phyloP scores from a whole-genome alignment of 2,113 vertebrate species.

The Chauna torquata region DNA sequence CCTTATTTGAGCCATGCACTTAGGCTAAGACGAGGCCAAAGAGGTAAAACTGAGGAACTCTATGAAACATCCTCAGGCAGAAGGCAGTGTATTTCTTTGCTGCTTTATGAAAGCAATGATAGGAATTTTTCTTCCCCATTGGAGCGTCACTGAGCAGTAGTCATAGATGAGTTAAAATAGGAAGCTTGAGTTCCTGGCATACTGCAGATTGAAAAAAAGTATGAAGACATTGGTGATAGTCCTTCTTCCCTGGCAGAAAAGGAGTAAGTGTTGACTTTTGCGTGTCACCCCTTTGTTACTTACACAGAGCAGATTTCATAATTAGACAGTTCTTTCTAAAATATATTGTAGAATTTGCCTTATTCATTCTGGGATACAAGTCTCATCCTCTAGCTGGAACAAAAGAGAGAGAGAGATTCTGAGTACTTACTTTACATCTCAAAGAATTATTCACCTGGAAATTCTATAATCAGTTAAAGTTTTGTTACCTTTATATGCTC shows the following conservation, averaged over 20 bases:
- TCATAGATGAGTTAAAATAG: slow-evolving; percentile 35
- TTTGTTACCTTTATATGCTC: background rate
- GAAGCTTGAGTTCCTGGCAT: background rate
- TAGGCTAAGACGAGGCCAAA: background rate
- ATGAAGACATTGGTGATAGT: background rate
- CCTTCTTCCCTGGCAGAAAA: background rate
- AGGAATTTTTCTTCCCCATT: background rate
- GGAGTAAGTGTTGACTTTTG: slow-evolving; percentile 9
- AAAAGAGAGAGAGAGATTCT: background rate
- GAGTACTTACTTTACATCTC: background rate
- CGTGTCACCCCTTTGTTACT: background rate
- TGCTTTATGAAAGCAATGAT: background rate
- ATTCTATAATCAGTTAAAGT: slow-evolving; percentile 10
- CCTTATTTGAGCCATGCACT: slow-evolving; percentile 23
- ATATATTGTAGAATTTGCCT: background rate
- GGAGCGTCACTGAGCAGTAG: slow-evolving; percentile 9
- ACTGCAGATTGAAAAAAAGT: background rate
- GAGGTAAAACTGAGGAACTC: background rate
- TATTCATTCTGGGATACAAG: background rate
- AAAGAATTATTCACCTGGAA: background rate
- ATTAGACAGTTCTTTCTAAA: slow-evolving; percentile 5
- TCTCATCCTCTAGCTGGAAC: background rate
- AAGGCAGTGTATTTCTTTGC: background rate
- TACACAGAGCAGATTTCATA: background rate
- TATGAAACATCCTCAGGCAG: background rate